phyloP scores from a whole-genome alignment of 2,113 vertebrate genomes.

The Panthera uncia region DNA sequence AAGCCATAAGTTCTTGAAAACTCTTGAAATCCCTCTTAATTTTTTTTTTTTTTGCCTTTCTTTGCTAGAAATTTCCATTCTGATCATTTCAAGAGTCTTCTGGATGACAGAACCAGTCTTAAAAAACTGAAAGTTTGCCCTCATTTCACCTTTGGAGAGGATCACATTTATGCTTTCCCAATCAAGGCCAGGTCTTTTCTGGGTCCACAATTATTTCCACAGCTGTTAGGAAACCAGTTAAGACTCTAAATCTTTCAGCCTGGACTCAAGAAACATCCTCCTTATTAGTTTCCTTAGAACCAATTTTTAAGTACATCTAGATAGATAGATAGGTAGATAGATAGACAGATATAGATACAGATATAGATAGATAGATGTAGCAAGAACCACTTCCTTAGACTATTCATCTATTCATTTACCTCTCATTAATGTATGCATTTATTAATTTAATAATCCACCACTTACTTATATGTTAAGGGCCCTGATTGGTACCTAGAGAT shows the following conservation, averaged over 20 bases:
- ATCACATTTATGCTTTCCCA: not conserved
- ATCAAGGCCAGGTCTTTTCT: not conserved
- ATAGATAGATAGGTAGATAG: no score
- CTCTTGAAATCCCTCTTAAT: not conserved
- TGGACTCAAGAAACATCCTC: not conserved
- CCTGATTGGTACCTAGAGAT: not conserved
- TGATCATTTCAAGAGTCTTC: conserved; percentile 5
- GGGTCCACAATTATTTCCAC: not conserved
- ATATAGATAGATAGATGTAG: not conserved
- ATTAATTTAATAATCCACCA: not conserved
- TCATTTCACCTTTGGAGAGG: not conserved
- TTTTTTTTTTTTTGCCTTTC: not conserved
- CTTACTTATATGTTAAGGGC: not conserved
- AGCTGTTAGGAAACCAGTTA: not conserved
- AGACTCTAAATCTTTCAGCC: not conserved
- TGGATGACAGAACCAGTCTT: not conserved
- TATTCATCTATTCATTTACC: not conserved
- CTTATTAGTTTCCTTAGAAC: not conserved
- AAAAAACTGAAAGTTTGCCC: not conserved
- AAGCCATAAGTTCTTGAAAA: not conserved
- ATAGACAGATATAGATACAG: no score
- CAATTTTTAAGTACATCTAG: not conserved
- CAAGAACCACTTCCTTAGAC: not conserved
- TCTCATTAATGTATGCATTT: not conserved
- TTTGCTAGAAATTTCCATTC: not conserved